Base-by-base conservation (phyloP, 2,113 vertebrate genomes). In the Antennarius striatus region DNA sequence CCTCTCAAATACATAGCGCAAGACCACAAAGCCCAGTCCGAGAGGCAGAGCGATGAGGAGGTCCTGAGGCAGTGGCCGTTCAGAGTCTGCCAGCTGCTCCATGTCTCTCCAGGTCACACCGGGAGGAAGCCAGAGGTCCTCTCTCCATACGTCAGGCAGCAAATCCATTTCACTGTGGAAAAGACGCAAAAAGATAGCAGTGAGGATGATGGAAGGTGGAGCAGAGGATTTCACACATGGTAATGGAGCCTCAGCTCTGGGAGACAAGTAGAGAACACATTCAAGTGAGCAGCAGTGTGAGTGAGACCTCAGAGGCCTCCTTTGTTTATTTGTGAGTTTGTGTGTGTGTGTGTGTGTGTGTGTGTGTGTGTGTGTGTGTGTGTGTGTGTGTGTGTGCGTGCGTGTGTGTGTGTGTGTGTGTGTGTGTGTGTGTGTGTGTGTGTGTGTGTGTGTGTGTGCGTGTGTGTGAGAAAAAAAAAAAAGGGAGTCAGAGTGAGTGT, bases 51-150 rank as follows among this genome's bases (percentile, higher is more conserved):
- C 77, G 1, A 94, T 63, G 55, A 96, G 69, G 15, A 98, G 88
- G 70, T 96, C 86, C 4, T 63, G 75, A 64, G 95, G 94, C 12
- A 54, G 74, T 0, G 95, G 95, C 49, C 93, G 89, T 0, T 48
- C 77, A 22, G 82, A 32, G 28, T 88, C 91, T 8, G 92, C 88
- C 0, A 90, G 81, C 60, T 92, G 90, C 1, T 94, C 91, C 92
- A 98, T 90, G 64, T 95, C 92, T 42, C 84, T 83, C 97, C 97
- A 99, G 0, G 92, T 91, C 64, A 88, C 69, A 45, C 95, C 95
- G 0, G 95, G 92, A 3, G 97, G 96, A 2, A 99, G 88, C 97
- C 97, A 99, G 79, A 93, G 91, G 43, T 91, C 90, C 0, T 94
- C 89, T 56, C 84, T 90, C 96, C 96, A 99, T 0, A 98, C 29